Conservation (phyloP, 2,888 invertebrate genomes). For the Sphinx pinastri region DNA sequence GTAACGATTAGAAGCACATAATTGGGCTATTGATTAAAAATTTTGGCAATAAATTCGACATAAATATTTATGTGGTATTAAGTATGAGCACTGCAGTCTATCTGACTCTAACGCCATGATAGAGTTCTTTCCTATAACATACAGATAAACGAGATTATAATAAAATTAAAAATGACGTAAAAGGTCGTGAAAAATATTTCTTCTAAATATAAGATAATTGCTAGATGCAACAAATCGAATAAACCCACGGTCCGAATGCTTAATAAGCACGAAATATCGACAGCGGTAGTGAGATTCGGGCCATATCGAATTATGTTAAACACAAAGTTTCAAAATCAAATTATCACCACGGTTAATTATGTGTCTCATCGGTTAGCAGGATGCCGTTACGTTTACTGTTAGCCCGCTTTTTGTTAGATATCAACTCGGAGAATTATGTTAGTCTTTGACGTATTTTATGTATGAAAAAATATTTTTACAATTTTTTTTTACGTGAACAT, state of each 20-base stretch:
- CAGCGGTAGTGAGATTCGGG: constrained; percentile 4
- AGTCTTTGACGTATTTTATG: not conserved
- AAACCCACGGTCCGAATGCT: not conserved
- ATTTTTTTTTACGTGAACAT: too few relatives aligned
- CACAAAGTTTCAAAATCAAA: constrained; percentile 35
- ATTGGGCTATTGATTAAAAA: too few relatives aligned
- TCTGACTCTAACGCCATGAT: too few relatives aligned
- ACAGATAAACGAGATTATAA: not conserved
- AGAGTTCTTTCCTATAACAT: too few relatives aligned
- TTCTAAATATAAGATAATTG: not conserved
- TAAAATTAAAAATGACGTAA: not conserved
- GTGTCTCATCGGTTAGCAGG: constrained; percentile 44
- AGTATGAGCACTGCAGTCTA: too few relatives aligned
- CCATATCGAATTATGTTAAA: constrained; percentile 29
- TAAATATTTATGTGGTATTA: too few relatives aligned
- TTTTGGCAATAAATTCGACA: too few relatives aligned
- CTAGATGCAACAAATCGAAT: not conserved
- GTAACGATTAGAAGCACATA: too few relatives aligned
- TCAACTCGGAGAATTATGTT: constrained; percentile 1
- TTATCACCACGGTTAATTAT: constrained; percentile 37
- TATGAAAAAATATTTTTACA: too few relatives aligned
- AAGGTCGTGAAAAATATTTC: constrained; percentile 9
- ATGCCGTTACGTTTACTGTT: constrained; percentile 48
- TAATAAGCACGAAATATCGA: constrained; percentile 21
- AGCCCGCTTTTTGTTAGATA: constrained; percentile 31